Evolutionary conservation across 2,113 vertebrate species (phyloP).

Genomic region (Dascyllus trimaculatus): DNA sequence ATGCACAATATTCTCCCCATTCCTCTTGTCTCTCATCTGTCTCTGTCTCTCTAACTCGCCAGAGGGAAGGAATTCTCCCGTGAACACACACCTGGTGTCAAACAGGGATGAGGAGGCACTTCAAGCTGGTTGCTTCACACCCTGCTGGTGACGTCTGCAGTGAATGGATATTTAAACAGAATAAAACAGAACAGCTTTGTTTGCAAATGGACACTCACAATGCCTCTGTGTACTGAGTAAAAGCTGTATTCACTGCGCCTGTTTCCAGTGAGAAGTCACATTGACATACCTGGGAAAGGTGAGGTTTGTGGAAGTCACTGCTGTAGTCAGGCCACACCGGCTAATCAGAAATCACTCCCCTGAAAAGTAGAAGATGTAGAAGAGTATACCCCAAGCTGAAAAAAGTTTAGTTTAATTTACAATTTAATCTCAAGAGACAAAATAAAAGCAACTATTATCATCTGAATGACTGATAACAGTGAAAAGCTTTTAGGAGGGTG

Average conservation of each 20-base stretch:
- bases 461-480: too few species aligned
- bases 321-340: too few species aligned
- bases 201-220: neutral
- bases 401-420: too few species aligned
- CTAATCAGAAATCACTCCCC: too few species aligned
- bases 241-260: neutral
- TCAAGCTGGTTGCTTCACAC: neutral
- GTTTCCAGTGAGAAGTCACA: slow-evolving; percentile 13
- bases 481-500: too few species aligned
- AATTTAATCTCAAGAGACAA: too few species aligned
- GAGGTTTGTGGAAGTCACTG: too few species aligned
- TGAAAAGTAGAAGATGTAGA: too few species aligned
- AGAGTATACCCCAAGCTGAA: too few species aligned
- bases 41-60: neutral
- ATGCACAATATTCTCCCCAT: neutral
- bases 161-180: neutral
- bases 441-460: too few species aligned
- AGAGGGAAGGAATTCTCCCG: slow-evolving; percentile 15
- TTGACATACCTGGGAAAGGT: neutral
- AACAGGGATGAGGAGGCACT: neutral
- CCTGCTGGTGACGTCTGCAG: fast-evolving
- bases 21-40: slow-evolving; percentile 1
- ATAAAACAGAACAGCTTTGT: neutral
- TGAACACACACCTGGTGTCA: slow-evolving; percentile 44
- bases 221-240: neutral